These are phyloP conservation scores for Equus quagga DNA, from an alignment of 2,113 vertebrate species.

Conservation along the genomic window DNA sequence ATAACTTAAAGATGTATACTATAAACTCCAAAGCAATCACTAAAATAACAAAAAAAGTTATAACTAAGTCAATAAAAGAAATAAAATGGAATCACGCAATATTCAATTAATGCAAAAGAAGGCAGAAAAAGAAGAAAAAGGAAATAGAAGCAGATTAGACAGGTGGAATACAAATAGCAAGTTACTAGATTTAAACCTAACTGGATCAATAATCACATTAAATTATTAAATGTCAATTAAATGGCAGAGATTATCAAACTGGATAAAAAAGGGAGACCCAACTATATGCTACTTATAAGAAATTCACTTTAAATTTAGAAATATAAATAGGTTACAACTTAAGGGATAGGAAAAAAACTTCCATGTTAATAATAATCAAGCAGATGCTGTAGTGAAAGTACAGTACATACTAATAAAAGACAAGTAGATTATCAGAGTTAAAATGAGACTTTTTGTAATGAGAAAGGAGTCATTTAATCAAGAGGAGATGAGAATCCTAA, in stretches of 20 bases:
- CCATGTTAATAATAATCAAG: not conserved
- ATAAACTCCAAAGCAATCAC: not conserved
- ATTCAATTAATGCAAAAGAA: not conserved
- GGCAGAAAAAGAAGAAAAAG: not conserved
- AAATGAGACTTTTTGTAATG: not conserved
- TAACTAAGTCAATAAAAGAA: not conserved
- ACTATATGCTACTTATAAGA: not conserved
- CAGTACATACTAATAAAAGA: not conserved
- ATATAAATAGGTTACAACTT: not conserved
- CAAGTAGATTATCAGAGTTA: not conserved
- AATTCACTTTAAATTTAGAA: slow-evolving; percentile 18
- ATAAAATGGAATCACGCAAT: not conserved
- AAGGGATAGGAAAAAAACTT: not conserved
- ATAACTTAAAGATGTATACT: not conserved
- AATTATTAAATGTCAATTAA: slow-evolving; percentile 29
- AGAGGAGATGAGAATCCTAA: not conserved
- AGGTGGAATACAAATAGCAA: not conserved
- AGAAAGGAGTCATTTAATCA: not conserved
- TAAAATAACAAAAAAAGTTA: slow-evolving; percentile 7
- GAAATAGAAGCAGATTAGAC: not conserved
- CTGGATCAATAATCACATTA: not conserved
- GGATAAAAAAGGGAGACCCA: not conserved
- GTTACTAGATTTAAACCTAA: not conserved
- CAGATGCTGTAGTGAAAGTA: not conserved
- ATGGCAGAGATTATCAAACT: not conserved